Evolutionary conservation across 2,797 vertebrate species (phyloP).

Genomic region (Hemibagrus guttatus): DNA sequence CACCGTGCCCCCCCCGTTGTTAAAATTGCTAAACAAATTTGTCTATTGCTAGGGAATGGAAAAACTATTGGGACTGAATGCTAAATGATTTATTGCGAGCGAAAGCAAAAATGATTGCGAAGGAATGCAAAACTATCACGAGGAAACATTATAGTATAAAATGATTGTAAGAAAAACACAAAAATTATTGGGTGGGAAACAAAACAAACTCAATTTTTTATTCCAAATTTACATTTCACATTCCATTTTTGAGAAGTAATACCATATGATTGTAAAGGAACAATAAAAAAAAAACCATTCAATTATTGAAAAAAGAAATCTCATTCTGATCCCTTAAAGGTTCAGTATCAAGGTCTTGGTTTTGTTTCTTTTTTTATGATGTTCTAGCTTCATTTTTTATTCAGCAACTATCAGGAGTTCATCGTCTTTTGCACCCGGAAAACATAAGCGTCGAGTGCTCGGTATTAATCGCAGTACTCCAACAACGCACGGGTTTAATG

Average conservation of each 20-base stretch:
- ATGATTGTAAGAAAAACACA: not conserved
- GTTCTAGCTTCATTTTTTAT: not conserved
- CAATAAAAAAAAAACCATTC: not conserved
- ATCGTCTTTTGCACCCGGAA: not conserved
- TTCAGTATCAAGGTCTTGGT: not conserved
- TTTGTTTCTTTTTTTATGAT: not conserved
- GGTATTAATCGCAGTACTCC: not conserved
- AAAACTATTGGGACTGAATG: not conserved
- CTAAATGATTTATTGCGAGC: too few species aligned
- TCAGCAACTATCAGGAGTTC: not conserved
- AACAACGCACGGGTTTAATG: not conserved
- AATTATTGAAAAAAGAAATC: not conserved
- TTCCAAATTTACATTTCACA: too few species aligned
- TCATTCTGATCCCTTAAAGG: not conserved
- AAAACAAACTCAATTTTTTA: too few species aligned
- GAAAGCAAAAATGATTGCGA: not conserved
- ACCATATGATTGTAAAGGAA: too few species aligned
- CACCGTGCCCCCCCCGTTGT: too few species aligned
- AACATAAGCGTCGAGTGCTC: not conserved
- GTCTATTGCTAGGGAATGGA: not conserved
- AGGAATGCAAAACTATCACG: not conserved
- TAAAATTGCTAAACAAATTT: too few species aligned
- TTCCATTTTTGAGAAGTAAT: too few species aligned
- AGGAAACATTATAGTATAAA: not conserved
- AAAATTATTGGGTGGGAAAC: not conserved